phyloP scores from a whole-genome alignment of 2,797 vertebrate species.

The Coracias cyanogaster region DNA sequence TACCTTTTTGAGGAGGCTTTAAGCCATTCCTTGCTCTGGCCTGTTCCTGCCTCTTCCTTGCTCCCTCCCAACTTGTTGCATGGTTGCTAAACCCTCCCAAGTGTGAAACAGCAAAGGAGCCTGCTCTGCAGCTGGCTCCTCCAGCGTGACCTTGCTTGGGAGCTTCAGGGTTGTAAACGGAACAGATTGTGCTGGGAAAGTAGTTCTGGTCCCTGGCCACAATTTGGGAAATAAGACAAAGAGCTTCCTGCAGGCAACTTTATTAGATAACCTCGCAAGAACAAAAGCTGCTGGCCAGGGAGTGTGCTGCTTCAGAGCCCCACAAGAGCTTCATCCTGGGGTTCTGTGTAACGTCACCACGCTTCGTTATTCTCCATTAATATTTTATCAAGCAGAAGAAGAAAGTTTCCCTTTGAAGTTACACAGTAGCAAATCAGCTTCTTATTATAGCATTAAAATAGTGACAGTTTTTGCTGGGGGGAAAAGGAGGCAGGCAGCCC shows the following conservation, averaged over 20 bases:
- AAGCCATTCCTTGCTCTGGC: not conserved
- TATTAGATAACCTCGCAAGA: not conserved
- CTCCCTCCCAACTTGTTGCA: not conserved
- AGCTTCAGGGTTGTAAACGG: not conserved
- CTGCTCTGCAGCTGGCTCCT: not conserved
- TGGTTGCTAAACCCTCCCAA: not conserved
- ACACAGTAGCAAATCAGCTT: slow-evolving; percentile 20
- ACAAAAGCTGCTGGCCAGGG: not conserved
- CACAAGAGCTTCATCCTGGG: not conserved
- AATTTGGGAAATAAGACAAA: not conserved
- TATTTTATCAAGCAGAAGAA: slow-evolving; percentile 24
- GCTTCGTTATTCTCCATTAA: not conserved
- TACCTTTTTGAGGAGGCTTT: not conserved
- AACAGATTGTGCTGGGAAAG: not conserved
- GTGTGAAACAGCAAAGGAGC: not conserved
- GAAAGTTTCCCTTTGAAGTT: slow-evolving; percentile 56
- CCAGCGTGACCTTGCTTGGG: rapidly evolving
- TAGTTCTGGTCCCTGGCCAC: not conserved
- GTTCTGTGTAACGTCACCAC: not conserved
- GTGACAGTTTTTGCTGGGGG: slow-evolving; percentile 27
- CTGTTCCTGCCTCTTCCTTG: not conserved
- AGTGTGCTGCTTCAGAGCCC: not conserved
- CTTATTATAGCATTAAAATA: slow-evolving; percentile 36
- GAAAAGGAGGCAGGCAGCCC: not conserved
- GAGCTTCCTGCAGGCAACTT: not conserved